phyloP scores from a whole-genome alignment of 2,888 invertebrate genomes.

The Stenodema calcarata region DNA sequence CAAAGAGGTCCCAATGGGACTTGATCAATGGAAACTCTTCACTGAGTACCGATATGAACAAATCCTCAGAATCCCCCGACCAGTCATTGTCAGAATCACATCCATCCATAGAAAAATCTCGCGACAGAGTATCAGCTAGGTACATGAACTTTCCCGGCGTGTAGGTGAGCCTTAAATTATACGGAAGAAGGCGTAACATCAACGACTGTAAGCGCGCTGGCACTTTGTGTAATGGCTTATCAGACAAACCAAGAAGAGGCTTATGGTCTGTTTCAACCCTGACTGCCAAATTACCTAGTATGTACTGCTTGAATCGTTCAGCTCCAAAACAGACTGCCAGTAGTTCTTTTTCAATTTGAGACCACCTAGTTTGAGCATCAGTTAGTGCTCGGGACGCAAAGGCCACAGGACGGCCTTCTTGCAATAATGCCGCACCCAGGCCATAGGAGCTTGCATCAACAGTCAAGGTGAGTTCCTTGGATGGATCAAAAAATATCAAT shows the following conservation, averaged over 20 bases:
- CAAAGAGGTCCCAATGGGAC: no score
- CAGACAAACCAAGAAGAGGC: constrained; percentile 44
- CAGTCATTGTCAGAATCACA: constrained; percentile 51
- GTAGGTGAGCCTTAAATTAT: constrained; percentile 52
- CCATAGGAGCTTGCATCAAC: constrained; percentile 52
- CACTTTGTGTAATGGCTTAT: constrained; percentile 48
- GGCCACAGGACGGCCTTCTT: constrained; percentile 59
- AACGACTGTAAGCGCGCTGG: constrained; percentile 50
- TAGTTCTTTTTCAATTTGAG: constrained; percentile 61
- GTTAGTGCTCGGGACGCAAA: constrained; percentile 60
- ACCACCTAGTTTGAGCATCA: constrained; percentile 59
- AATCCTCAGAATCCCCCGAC: no score
- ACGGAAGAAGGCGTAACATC: constrained; percentile 42
- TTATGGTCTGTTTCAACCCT: constrained; percentile 43
- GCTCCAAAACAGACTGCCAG: constrained; percentile 55
- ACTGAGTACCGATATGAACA: no score
- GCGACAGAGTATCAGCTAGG: constrained; percentile 55
- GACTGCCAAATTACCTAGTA: constrained; percentile 47
- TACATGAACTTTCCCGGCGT: constrained; percentile 57
- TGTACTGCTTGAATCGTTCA: constrained; percentile 59
- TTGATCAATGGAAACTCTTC: no score
- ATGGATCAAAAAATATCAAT: constrained; percentile 56
- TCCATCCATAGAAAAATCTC: constrained; percentile 51
- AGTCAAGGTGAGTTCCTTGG: constrained; percentile 58
- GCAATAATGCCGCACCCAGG: constrained; percentile 60